Evolutionary conservation across 2,797 vertebrate species (phyloP).

Genomic region (Mustela erminea): DNA sequence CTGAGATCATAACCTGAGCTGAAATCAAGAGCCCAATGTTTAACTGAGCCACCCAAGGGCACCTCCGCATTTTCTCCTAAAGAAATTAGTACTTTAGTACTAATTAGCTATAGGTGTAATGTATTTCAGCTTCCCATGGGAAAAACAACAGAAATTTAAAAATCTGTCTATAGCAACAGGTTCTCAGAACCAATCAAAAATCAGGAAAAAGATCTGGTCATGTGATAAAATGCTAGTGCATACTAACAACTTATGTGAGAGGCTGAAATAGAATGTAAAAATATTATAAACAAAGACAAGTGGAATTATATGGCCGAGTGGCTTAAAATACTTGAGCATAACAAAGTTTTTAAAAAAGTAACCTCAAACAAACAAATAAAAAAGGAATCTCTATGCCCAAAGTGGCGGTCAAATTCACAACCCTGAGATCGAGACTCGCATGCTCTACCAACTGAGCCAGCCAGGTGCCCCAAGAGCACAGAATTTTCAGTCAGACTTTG

Average conservation of each 20-base stretch:
- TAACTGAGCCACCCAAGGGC: not conserved
- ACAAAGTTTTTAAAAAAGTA: not conserved
- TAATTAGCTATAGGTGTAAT: not conserved
- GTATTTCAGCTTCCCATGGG: not conserved
- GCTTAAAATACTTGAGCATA: not conserved
- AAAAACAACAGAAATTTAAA: conserved; percentile 28
- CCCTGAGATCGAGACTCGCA: not conserved
- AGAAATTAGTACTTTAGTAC: conserved; percentile 27
- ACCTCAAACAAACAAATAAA: not conserved
- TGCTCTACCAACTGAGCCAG: not conserved
- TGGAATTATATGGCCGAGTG: not conserved
- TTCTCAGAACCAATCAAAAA: conserved; percentile 34
- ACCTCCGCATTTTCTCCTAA: not conserved
- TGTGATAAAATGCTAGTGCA: not conserved
- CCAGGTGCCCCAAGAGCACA: not conserved
- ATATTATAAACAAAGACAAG: conserved; percentile 22
- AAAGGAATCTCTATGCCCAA: not conserved
- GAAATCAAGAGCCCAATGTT: not conserved
- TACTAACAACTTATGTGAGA: not conserved
- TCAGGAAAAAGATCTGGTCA: conserved; percentile 13
- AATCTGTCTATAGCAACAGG: not conserved
- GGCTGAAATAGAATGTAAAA: conserved; percentile 17
- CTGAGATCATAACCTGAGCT: not conserved
- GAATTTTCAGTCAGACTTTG: not conserved
- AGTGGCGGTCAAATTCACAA: not conserved